Conservation (phyloP, 2,797 vertebrate species). For the Hyperoplus immaculatus region DNA sequence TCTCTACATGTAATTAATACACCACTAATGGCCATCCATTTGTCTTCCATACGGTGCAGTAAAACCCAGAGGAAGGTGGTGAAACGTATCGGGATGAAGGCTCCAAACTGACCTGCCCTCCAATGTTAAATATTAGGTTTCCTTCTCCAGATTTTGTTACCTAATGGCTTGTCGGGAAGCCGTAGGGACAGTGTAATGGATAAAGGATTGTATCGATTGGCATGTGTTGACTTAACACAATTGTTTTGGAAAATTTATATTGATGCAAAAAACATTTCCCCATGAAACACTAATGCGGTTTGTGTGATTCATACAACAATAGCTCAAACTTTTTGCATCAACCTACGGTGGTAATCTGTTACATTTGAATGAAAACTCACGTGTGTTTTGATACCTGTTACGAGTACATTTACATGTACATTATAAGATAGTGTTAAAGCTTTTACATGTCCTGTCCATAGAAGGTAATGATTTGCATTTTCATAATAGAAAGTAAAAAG, state of each 20-base stretch:
- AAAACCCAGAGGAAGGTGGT: conserved; percentile 71
- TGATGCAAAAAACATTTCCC: conserved; percentile 64
- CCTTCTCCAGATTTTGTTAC: conserved; percentile 77
- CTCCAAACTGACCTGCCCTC: conserved; percentile 68
- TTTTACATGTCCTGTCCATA: conserved; percentile 7
- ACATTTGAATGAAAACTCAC: conserved; percentile 48
- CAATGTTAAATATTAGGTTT: conserved; percentile 74
- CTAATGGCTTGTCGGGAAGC: conserved; percentile 78
- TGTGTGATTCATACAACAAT: conserved; percentile 35
- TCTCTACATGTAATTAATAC: conserved; percentile 89
- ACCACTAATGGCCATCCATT: conserved; percentile 84
- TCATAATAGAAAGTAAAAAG: conserved; percentile 38
- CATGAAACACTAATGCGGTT: conserved; percentile 42
- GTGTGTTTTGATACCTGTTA: conserved; percentile 7
- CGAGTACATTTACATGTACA: not conserved
- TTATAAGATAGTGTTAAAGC: conserved; percentile 18
- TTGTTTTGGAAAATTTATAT: conserved; percentile 71
- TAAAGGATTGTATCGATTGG: conserved; percentile 77
- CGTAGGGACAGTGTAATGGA: conserved; percentile 80
- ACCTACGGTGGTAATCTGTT: conserved; percentile 21
- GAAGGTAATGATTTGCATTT: conserved; percentile 34
- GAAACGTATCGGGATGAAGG: conserved; percentile 66
- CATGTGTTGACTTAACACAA: conserved; percentile 79
- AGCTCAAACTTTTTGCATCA: conserved; percentile 21
- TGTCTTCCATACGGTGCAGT: conserved; percentile 72